A percentile compares a stretch with the other conserved stretches of the same genome.
These are phyloP conservation scores for Pitta sordida DNA, from an alignment of 2,113 vertebrate genomes.

Conservation along the genomic window DNA sequence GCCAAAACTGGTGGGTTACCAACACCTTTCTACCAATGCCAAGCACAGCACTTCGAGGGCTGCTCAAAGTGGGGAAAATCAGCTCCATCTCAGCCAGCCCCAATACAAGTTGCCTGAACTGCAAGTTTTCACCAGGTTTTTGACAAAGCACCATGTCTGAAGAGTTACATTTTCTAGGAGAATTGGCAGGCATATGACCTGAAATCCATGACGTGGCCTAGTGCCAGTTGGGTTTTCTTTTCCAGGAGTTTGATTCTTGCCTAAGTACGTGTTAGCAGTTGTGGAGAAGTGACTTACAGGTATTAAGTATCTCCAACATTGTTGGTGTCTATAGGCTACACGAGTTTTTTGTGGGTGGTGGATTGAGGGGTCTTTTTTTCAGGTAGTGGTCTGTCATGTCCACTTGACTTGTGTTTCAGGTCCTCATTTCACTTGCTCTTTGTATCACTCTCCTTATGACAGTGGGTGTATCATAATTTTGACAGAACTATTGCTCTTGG, in stretches of 20 bases:
- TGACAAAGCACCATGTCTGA: not conserved
- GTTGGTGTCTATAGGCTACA: not conserved
- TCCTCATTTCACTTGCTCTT: not conserved
- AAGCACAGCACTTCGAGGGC: not conserved
- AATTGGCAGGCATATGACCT: not conserved
- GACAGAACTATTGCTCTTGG: not conserved
- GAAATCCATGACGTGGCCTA: not conserved
- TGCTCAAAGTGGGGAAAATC: not conserved
- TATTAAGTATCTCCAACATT: not conserved
- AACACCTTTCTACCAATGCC: not conserved
- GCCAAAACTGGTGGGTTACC: not conserved
- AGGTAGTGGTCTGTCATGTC: not conserved
- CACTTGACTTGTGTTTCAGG: not conserved
- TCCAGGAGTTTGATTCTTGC: not conserved
- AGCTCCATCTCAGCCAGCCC: not conserved
- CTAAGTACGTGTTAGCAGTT: not conserved
- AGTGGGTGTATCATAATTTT: accelerated
- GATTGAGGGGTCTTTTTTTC: not conserved
- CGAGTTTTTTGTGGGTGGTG: not conserved
- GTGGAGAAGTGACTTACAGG: not conserved
- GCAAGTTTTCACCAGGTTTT: not conserved
- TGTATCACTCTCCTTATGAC: accelerated
- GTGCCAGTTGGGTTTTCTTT: not conserved
- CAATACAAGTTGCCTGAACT: not conserved
- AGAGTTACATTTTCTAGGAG: not conserved